A percentile compares a stretch with the other conserved stretches of the same genome.
These are phyloP conservation scores for Drosophila carrolli DNA, from an alignment of 1,140 invertebrate genomes.

Conservation along the genomic window DNA sequence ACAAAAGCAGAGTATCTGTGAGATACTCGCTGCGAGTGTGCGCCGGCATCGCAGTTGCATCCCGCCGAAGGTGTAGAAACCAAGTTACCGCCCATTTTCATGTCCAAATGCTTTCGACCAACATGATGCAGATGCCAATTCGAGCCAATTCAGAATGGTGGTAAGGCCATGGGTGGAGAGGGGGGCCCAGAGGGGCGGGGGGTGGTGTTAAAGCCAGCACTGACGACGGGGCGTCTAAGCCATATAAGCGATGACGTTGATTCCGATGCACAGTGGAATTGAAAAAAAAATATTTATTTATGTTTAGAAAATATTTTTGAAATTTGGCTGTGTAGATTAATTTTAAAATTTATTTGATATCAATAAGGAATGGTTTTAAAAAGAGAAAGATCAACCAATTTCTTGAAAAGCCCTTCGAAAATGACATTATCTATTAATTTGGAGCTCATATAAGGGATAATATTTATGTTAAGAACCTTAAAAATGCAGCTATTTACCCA, in stretches of 20 bases:
- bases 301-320: too few species aligned
- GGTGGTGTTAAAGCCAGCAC: conserved; percentile 19
- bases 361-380: too few species aligned
- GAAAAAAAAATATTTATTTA: too few species aligned
- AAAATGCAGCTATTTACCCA: neutral
- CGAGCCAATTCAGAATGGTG: conserved; percentile 50
- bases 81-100: conserved; percentile 77
- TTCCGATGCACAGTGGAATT: conserved; percentile 43
- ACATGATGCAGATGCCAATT: conserved; percentile 79
- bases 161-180: conserved; percentile 1
- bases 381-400: too few species aligned
- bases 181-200: neutral
- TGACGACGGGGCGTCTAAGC: conserved; percentile 78
- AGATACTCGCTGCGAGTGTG: conserved; percentile 20
- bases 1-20: conserved; percentile 19
- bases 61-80: conserved; percentile 77
- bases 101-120: conserved; percentile 60
- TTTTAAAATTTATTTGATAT: too few species aligned
- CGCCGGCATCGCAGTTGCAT: conserved; percentile 41
- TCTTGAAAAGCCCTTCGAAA: too few species aligned
- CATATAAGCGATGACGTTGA: conserved; percentile 74
- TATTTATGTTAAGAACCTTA: neutral
- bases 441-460: neutral
- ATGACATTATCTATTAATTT: too few species aligned
- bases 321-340: too few species aligned